Conservation (phyloP, 2,113 vertebrate species). For the Todiramphus chloris region DNA sequence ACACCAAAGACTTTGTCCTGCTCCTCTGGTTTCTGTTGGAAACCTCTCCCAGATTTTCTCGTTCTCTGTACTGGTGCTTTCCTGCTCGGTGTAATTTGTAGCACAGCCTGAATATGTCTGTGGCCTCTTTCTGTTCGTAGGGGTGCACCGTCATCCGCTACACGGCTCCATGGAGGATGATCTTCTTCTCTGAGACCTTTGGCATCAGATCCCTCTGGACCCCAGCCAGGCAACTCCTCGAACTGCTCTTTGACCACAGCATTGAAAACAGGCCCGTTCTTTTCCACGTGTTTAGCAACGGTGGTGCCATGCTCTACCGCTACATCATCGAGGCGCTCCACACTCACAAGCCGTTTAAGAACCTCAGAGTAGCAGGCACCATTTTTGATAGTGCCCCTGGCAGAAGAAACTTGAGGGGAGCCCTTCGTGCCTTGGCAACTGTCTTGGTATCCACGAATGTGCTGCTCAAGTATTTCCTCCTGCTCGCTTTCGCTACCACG, state of each 20-base stretch:
- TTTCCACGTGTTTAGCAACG: conserved; percentile 96
- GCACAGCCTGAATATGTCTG: neutral
- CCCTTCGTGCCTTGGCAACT: conserved; percentile 81
- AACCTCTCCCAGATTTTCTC: neutral
- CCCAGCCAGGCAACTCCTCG: conserved; percentile 84
- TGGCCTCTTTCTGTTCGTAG: conserved; percentile 65
- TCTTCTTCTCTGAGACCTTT: conserved; percentile 91
- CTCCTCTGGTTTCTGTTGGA: neutral
- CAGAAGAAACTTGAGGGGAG: conserved; percentile 83
- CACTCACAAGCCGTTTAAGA: conserved; percentile 77
- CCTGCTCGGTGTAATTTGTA: neutral
- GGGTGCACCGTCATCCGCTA: conserved; percentile 91
- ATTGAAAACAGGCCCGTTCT: conserved; percentile 88
- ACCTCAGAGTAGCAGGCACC: conserved; percentile 82
- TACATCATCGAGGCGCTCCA: conserved; percentile 86
- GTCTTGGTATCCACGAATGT: conserved; percentile 76
- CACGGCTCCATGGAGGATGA: conserved; percentile 86
- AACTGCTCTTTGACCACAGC: conserved; percentile 90
- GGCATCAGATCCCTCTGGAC: conserved; percentile 87
- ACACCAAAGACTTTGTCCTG: neutral
- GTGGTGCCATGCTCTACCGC: conserved; percentile 93
- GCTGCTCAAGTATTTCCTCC: conserved; percentile 74
- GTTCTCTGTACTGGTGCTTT: neutral
- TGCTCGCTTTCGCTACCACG: conserved; percentile 76
- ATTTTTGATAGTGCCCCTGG: conserved; percentile 93